Evolutionary conservation across 2,113 vertebrate genomes (phyloP).

Genomic region (Prionailurus viverrinus): DNA sequence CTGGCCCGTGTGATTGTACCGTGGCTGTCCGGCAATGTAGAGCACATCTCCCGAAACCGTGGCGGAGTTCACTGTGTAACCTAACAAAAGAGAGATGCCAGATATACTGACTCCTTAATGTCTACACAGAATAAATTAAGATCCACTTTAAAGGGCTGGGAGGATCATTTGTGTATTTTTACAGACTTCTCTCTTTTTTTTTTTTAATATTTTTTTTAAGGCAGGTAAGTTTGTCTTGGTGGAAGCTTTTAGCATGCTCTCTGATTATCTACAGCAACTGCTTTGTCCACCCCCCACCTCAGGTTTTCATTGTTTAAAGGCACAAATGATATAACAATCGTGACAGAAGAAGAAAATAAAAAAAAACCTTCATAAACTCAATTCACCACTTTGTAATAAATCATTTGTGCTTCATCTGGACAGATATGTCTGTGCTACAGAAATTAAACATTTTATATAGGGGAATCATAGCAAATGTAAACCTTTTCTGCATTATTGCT

Average conservation of each 20-base stretch:
- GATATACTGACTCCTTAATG: background rate
- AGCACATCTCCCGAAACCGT: constrained; percentile 88
- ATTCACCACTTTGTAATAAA: background rate
- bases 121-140: background rate
- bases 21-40: constrained; percentile 95
- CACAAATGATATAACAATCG: background rate
- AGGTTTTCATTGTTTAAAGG: background rate
- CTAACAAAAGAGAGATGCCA: constrained; percentile 84
- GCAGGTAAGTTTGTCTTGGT: background rate
- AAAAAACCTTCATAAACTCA: too few species aligned
- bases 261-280: background rate
- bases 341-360: background rate
- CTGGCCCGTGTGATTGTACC: constrained; percentile 97
- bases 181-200: background rate
- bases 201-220: background rate
- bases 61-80: constrained; percentile 96
- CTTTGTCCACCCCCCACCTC: background rate
- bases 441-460: background rate
- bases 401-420: background rate
- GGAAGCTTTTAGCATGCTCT: background rate
- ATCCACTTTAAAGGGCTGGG: background rate
- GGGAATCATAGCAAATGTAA: background rate
- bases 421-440: background rate
- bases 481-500: background rate
- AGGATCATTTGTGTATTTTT: background rate